Base-by-base conservation (phyloP, 1,140 invertebrate genomes). In the Heliconius hermathena region DNA sequence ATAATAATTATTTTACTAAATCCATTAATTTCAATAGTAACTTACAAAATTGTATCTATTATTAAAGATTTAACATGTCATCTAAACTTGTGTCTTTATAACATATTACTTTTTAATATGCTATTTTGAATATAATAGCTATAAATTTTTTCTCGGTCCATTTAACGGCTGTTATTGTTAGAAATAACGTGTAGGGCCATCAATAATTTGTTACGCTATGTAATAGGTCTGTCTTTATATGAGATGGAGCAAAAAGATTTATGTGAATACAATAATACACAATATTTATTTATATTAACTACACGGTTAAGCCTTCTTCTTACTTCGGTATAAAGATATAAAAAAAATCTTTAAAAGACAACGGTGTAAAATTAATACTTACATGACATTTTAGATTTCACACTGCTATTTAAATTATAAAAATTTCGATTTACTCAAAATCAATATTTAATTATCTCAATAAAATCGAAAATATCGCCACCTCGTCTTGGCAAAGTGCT, bases 181-280 rank as follows among this genome's bases (percentile, higher is more conserved):
- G 54, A 57, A 66, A 66, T 18, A 66, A 66, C 60, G 3, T 18
- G 60, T 66, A 66, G 26, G 60, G 60, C 60, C 60, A 66, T 66
- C 22, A 26, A 29, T 66, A 26, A 29, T 66, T 29, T 6, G 60
- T 66, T 29, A 29, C 1, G 3, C 26, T 66, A 29, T 3, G 29
- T 66, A 60, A 60, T 60, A 60, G 8, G 3, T 22, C 1, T n/a
- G 54, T 22, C 41, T 46, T 26, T n/a, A 9, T 3, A 66, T 66
- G 0, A 22, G 60, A 29, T 29, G 5, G 11, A 66, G 11, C 1
- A 29, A 26, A 66, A 66, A 22, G 54, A 60, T 60, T 60, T 57
- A 57, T 57, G 49, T 52, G 49, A n/a, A 46, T 46, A 46, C 41
- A 46, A 46, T 46, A 46, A 46, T 41, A 8, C 13, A 13, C 11